phyloP scores from a whole-genome alignment of 2,888 invertebrate genomes.

The Drosophila tanythrix region DNA sequence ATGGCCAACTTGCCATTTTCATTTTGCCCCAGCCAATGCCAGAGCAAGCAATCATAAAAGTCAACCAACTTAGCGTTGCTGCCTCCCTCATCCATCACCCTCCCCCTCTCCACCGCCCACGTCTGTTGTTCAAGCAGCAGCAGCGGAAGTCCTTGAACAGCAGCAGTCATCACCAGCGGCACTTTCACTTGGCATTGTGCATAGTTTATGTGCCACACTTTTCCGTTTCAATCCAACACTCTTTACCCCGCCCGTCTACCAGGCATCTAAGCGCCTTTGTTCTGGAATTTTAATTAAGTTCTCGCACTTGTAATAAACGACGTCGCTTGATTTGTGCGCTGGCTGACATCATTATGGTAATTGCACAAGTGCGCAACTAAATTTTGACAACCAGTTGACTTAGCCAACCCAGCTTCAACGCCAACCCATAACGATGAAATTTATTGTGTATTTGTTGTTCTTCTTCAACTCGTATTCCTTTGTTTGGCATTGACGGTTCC shows the following conservation, averaged over 20 bases:
- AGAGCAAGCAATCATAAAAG: slow-evolving; percentile 73
- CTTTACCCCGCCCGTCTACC: not conserved
- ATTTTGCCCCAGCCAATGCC: slow-evolving; percentile 69
- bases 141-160: slow-evolving; percentile 57
- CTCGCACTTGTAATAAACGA: slow-evolving; percentile 81
- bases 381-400: slow-evolving; percentile 67
- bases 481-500: not conserved
- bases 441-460: not conserved
- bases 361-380: slow-evolving; percentile 59
- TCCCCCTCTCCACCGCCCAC: slow-evolving; percentile 4
- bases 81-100: not conserved
- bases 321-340: slow-evolving; percentile 70
- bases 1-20: slow-evolving; percentile 54
- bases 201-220: slow-evolving; percentile 66
- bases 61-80: slow-evolving; percentile 60
- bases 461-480: not conserved
- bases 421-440: not conserved
- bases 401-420: slow-evolving; percentile 1
- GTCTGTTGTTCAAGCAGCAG: slow-evolving; percentile 40
- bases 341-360: slow-evolving; percentile 74
- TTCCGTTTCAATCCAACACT: slow-evolving; percentile 5
- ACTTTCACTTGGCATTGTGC: slow-evolving; percentile 70
- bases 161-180: slow-evolving; percentile 57
- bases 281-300: slow-evolving; percentile 77
- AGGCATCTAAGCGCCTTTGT: slow-evolving; percentile 55